Evolutionary conservation across 2,797 vertebrate genomes (phyloP), one percentile per base, ranked within the genome.

Genomic region (Enteromius fasciolatus): DNA sequence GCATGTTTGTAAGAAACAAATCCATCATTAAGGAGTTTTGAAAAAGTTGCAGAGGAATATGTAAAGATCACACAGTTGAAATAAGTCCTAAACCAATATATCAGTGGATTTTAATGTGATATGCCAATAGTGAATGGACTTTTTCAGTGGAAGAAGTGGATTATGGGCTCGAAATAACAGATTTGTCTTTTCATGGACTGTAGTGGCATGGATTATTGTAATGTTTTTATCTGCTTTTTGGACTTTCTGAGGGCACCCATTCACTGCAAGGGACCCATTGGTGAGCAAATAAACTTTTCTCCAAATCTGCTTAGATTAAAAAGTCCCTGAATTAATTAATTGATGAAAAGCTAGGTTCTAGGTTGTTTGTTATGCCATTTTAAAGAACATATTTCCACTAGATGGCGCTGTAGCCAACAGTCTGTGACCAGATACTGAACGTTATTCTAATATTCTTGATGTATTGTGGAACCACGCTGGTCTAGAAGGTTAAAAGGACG

Each of bases 401-500:
- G 68, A 39, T 81, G 79, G 39, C 1, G 7, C 25, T 15, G 50
- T 66, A 15, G 18, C 20, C 44, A 20, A 66, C 61, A 61, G 54
- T 76, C 69, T 61, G 50, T 48, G 8, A 0, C n/a, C 10, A 18
- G 15, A 61, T 4, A 23, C 39, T 44, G 48, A n/a, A 28, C 0
- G 15, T 17, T 10, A 46, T n/a, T 59, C 10, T 44, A 12, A n/a
- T 59, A 15, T 69, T 70, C 7, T 41, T 61, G 50, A 44, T 80
- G 67, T 41, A 57, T 57, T 80, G 17, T 48, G 59, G 25, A 48
- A 11, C 18, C 41, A 63, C 10, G 1, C 50, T 70, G 36, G 1
- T 59, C 67, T n/a, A 28, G 67, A 80, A 80, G 67, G 78, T 70
- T 69, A 70, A 80, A 80, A 80, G 78, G 78, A 80, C 67, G 52